phyloP scores from a whole-genome alignment of 1,140 invertebrate genomes.

The Colletes latitarsis region DNA sequence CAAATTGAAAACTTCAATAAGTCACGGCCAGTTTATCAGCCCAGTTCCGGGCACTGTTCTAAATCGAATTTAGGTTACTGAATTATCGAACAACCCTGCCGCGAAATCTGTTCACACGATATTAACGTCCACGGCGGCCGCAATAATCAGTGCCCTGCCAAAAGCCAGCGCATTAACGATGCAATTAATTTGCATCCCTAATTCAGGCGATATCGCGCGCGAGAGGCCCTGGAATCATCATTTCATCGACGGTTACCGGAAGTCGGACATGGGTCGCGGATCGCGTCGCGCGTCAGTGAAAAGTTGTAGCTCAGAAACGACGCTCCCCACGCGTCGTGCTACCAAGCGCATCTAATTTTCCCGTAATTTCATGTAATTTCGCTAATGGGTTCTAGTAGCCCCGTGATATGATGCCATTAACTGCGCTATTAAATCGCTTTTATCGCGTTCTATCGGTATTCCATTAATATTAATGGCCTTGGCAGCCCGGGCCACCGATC shows the following conservation, averaged over 20 bases:
- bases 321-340: background rate
- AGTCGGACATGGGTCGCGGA: background rate
- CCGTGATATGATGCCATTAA: slow-evolving; percentile 60
- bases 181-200: slow-evolving; percentile 16
- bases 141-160: background rate
- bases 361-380: slow-evolving; percentile 47
- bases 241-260: background rate
- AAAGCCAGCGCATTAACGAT: background rate
- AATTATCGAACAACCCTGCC: background rate
- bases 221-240: background rate
- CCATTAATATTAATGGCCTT: slow-evolving; percentile 62
- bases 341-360: slow-evolving; percentile 44
- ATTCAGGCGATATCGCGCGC: background rate
- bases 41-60: too few relatives aligned
- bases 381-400: slow-evolving; percentile 54
- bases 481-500: slow-evolving; percentile 28
- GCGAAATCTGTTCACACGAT: background rate
- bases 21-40: too few relatives aligned
- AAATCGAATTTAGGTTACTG: background rate
- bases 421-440: slow-evolving; percentile 63
- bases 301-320: slow-evolving; percentile 20
- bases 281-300: background rate
- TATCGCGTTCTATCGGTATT: slow-evolving; percentile 56
- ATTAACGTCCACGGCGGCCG: background rate
- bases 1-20: too few relatives aligned